phyloP scores from a whole-genome alignment of 2,113 vertebrate species.

The Apteryx mantelli region DNA sequence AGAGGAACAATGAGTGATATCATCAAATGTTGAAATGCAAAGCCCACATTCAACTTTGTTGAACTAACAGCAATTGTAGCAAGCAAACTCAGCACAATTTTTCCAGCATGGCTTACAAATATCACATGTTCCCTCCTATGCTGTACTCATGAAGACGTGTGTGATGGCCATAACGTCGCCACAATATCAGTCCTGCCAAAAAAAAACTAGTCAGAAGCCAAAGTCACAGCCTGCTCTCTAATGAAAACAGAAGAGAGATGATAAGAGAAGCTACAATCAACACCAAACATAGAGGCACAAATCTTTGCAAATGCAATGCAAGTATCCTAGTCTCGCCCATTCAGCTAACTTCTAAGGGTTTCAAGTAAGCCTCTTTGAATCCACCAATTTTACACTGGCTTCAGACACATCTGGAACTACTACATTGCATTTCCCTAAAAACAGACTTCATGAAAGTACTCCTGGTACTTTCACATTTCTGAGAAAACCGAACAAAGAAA shows the following conservation, averaged over 20 bases:
- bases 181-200: not conserved
- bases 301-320: not conserved
- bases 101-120: not conserved
- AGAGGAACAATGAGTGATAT: not conserved
- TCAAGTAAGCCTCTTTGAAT: not conserved
- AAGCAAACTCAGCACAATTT: not conserved
- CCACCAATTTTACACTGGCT: not conserved
- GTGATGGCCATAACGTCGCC: not conserved
- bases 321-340: not conserved
- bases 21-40: not conserved
- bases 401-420: not conserved
- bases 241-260: not conserved
- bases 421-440: not conserved
- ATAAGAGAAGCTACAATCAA: not conserved
- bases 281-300: not conserved
- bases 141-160: not conserved
- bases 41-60: not conserved
- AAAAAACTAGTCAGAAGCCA: not conserved
- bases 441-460: not conserved
- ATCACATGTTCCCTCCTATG: not conserved
- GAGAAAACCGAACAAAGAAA: not conserved
- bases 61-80: not conserved
- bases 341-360: not conserved
- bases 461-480: not conserved
- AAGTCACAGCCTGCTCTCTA: not conserved